Percentiles rank a stretch among this genome's conserved stretches.
phyloP scores from a whole-genome alignment of 1,140 invertebrate species.

The Coptotermes formosanus region DNA sequence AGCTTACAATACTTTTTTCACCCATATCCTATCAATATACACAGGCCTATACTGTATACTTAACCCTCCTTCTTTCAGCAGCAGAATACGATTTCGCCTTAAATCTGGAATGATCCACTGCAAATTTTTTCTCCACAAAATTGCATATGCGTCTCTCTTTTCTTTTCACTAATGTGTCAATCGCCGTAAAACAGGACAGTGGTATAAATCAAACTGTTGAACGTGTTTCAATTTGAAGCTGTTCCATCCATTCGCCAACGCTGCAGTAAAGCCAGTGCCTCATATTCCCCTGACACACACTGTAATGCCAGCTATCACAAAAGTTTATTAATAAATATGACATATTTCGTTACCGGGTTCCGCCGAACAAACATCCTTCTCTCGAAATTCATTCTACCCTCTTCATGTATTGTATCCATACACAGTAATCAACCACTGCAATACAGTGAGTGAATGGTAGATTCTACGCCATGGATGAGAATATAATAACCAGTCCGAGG shows the following conservation, averaged over 20 bases:
- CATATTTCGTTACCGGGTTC: background rate
- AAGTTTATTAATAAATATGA: background rate
- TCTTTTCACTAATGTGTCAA: background rate
- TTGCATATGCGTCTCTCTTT: background rate
- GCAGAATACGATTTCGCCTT: background rate
- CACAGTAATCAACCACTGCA: background rate
- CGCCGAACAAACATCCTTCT: background rate
- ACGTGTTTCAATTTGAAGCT: background rate
- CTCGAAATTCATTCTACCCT: background rate
- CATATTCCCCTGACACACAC: background rate
- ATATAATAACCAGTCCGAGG: constrained; percentile 1
- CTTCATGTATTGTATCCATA: background rate
- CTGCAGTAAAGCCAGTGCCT: background rate
- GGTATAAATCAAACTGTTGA: background rate
- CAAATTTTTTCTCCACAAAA: background rate
- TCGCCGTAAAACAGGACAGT: background rate
- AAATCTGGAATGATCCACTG: background rate
- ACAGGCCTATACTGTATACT: background rate
- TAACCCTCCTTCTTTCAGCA: background rate
- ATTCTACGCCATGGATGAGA: background rate
- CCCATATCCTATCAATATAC: background rate
- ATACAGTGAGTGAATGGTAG: background rate
- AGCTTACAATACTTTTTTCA: background rate
- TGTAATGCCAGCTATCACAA: background rate
- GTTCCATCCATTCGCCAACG: background rate